Conservation (phyloP, 2,797 vertebrate genomes). For the Centropyge bicolor region DNA sequence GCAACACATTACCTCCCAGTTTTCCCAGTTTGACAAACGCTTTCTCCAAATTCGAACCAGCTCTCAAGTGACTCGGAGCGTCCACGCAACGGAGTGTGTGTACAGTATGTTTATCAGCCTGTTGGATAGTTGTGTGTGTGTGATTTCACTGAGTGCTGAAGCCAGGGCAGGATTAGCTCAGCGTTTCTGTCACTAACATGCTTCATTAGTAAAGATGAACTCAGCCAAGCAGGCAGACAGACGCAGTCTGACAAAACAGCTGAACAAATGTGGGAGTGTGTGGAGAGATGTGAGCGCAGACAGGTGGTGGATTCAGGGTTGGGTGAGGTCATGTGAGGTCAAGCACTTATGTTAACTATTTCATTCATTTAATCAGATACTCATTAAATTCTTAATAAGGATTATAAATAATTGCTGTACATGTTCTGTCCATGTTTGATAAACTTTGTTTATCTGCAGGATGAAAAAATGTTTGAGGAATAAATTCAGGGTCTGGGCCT, state of each 20-base stretch:
- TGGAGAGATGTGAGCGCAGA: slow-evolving; percentile 19
- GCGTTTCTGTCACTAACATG: slow-evolving; percentile 66
- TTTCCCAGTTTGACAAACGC: background rate
- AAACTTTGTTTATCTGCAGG: background rate
- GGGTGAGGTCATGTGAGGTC: slow-evolving; percentile 22
- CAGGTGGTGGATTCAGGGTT: slow-evolving; percentile 46
- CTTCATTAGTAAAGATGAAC: slow-evolving; percentile 75
- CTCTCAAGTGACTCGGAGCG: slow-evolving; percentile 11
- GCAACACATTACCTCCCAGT: background rate
- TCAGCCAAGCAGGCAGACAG: slow-evolving; percentile 55
- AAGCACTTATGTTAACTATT: background rate
- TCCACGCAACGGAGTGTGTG: slow-evolving; percentile 19
- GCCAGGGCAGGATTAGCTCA: slow-evolving; percentile 56
- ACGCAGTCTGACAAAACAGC: slow-evolving; percentile 57
- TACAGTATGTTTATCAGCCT: slow-evolving; percentile 16
- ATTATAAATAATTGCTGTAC: slow-evolving; percentile 1
- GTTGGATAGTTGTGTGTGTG: slow-evolving; percentile 39
- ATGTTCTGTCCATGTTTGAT: background rate
- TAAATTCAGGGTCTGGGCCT: slow-evolving; percentile 19
- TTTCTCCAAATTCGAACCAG: background rate
- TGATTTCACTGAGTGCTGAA: slow-evolving; percentile 41
- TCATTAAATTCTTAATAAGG: background rate
- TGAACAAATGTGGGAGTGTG: slow-evolving; percentile 42
- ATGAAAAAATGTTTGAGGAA: background rate
- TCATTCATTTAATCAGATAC: background rate